These are phyloP conservation scores for Micropoecilia bifurca DNA, from an alignment of 2,797 vertebrate genomes.

Conservation along the genomic window DNA sequence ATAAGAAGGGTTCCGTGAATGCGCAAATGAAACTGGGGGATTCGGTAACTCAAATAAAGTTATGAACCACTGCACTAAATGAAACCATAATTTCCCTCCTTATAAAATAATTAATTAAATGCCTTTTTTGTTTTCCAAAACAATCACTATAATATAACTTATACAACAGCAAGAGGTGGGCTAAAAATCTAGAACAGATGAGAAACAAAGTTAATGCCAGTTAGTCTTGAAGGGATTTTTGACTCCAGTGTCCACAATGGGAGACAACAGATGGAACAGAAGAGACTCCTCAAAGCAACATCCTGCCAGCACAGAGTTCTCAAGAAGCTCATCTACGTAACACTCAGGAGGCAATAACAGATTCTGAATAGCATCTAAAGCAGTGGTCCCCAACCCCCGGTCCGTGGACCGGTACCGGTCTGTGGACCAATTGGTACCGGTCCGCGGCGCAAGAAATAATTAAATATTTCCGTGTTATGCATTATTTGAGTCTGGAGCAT, in stretches of 20 bases:
- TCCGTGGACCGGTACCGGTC: too few relatives aligned
- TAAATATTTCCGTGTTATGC: too few relatives aligned
- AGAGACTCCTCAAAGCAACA: neutral
- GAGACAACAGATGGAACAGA: neutral
- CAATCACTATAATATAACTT: neutral
- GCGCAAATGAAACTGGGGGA: too few relatives aligned
- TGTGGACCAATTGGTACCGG: too few relatives aligned
- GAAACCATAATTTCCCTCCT: neutral
- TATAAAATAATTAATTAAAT: neutral
- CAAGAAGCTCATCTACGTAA: neutral
- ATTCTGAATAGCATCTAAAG: neutral
- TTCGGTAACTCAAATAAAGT: too few relatives aligned
- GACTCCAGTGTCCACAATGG: neutral
- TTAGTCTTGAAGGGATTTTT: neutral
- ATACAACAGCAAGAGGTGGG: neutral
- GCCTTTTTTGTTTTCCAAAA: neutral
- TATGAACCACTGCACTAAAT: too few relatives aligned
- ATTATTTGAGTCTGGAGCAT: too few relatives aligned
- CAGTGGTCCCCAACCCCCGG: too few relatives aligned
- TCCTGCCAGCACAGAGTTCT: neutral
- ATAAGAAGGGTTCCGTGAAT: too few relatives aligned
- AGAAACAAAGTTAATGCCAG: neutral
- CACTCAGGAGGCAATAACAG: neutral
- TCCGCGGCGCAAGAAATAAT: too few relatives aligned
- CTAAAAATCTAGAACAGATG: neutral